A percentile compares a stretch with the other conserved stretches of the same genome.
phyloP scores from a whole-genome alignment of 2,888 invertebrate genomes.

The Trachelus tabidus region DNA sequence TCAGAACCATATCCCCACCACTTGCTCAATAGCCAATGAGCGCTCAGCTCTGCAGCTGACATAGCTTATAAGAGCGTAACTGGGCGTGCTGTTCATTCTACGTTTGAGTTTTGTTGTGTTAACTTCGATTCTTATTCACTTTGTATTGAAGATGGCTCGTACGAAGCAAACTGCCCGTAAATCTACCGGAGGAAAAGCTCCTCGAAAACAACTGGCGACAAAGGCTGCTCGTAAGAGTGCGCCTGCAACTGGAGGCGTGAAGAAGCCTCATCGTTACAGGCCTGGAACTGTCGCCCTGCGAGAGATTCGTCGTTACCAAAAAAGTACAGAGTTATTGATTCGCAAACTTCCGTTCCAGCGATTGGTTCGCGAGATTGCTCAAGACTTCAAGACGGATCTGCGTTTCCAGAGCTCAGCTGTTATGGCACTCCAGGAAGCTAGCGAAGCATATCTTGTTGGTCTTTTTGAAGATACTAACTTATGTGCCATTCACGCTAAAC shows the following conservation, averaged over 20 bases:
- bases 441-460: constrained; percentile 75
- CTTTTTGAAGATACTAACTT: constrained; percentile 82
- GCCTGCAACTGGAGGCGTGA: constrained; percentile 78
- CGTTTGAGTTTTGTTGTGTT: not conserved
- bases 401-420: constrained; percentile 79
- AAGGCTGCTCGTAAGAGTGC: constrained; percentile 79
- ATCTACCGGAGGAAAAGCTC: constrained; percentile 79
- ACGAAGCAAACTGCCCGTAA: constrained; percentile 81
- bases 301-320: constrained; percentile 80
- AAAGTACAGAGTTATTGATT: constrained; percentile 78
- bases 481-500: constrained; percentile 81
- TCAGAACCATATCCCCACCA: not conserved
- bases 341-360: constrained; percentile 80
- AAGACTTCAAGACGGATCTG: constrained; percentile 79
- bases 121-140: not conserved
- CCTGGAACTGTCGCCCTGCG: constrained; percentile 78
- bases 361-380: constrained; percentile 79
- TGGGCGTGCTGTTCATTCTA: not conserved
- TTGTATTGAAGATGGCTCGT: constrained; percentile 71
- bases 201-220: constrained; percentile 77
- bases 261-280: constrained; percentile 78
- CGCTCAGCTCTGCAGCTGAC: not conserved
- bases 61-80: not conserved
- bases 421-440: constrained; percentile 75
- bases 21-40: not conserved